These are phyloP conservation scores for Meghimatium bilineatum DNA, from an alignment of 2,888 invertebrate genomes.

Conservation along the genomic window DNA sequence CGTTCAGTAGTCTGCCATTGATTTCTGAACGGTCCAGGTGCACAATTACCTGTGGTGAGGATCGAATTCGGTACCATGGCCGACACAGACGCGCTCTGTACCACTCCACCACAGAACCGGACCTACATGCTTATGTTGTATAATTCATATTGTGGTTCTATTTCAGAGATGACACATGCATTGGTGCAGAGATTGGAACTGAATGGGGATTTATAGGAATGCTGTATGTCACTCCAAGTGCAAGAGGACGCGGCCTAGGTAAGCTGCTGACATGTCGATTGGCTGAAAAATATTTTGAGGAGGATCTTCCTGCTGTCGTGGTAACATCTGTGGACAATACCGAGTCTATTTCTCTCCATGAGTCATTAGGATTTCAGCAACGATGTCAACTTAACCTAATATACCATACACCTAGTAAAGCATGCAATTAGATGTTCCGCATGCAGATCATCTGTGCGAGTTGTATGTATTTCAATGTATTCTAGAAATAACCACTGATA, in stretches of 20 bases:
- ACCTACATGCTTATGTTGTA: too few relatives aligned
- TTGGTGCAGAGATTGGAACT: constrained; percentile 11
- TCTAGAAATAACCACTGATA: too few relatives aligned
- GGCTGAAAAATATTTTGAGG: constrained; percentile 28
- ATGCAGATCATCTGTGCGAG: background rate
- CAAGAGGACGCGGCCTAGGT: constrained; percentile 20
- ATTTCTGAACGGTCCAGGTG: too few relatives aligned
- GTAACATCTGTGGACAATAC: constrained; percentile 9
- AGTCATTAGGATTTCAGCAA: background rate
- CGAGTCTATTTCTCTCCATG: constrained; percentile 12
- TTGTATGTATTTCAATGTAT: too few relatives aligned
- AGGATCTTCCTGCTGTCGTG: constrained; percentile 3
- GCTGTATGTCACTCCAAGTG: constrained; percentile 10
- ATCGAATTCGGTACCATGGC: too few relatives aligned
- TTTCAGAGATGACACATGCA: constrained; percentile 12
- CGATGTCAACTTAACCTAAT: background rate
- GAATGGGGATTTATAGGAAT: constrained; percentile 28
- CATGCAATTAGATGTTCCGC: background rate
- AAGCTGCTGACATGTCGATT: constrained; percentile 6
- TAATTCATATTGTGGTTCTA: background rate
- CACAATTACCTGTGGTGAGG: too few relatives aligned
- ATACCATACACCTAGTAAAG: background rate
- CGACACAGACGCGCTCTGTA: too few relatives aligned
- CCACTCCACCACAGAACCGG: too few relatives aligned
- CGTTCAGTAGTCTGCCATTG: too few relatives aligned